A percentile compares a stretch with the other conserved stretches of the same genome.
Conservation (phyloP, 2,113 vertebrate genomes). For the Columba livia region DNA sequence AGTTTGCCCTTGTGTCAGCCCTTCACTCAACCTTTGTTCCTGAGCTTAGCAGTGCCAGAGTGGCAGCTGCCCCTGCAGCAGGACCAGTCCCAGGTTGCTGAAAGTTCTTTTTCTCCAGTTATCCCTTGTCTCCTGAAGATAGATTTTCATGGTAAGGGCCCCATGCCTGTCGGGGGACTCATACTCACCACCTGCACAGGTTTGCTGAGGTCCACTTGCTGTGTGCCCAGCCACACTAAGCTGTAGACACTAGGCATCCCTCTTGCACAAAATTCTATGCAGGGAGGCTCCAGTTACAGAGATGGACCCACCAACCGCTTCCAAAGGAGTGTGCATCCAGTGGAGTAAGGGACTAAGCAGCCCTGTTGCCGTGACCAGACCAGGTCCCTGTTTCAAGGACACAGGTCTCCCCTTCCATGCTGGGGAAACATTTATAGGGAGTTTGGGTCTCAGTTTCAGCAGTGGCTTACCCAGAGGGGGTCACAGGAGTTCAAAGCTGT, state of each 20-base stretch:
- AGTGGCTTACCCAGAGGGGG: neutral
- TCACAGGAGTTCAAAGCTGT: neutral
- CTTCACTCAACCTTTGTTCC: neutral
- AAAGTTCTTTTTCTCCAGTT: neutral
- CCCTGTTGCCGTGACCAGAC: neutral
- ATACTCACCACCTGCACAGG: neutral
- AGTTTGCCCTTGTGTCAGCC: neutral
- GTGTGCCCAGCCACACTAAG: neutral
- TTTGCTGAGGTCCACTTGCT: neutral
- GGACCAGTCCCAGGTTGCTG: fast-evolving
- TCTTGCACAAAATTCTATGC: neutral
- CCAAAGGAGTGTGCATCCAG: neutral
- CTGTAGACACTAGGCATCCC: neutral
- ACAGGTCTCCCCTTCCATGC: neutral
- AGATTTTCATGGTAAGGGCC: neutral
- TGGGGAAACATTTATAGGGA: neutral
- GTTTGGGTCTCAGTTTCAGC: neutral
- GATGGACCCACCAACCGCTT: neutral
- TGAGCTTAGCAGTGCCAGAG: neutral
- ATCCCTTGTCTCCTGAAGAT: fast-evolving
- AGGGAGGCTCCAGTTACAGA: fast-evolving
- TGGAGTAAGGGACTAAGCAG: neutral
- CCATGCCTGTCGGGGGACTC: fast-evolving
- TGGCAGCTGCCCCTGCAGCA: neutral
- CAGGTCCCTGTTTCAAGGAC: neutral